Evolutionary conservation across 2,888 invertebrate genomes (phyloP), one percentile per base, ranked within the genome.

Genomic region (Diarsia dahlii): DNA sequence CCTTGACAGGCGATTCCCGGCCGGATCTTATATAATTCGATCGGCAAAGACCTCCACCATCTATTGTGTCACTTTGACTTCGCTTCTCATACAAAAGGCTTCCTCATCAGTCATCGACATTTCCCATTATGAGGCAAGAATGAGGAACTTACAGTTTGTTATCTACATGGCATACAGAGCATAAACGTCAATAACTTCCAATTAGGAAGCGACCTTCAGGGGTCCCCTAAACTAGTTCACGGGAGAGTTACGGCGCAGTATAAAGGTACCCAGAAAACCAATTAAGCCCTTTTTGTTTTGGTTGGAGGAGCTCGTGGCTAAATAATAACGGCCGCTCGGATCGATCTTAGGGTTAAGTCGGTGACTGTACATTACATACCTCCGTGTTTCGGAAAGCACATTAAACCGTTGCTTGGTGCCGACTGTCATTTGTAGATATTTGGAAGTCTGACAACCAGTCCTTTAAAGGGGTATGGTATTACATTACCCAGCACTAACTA

Each of bases 171-270:
- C 48, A 45, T 45, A 68, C 48, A 45, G 39, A 70, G 13, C 60
- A 63, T 23, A 28, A 64, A 66, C 75, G 46, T 71, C 58, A 86
- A 76, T 74, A 63, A 64, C n/a, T 62, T 62, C 58, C 70, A 76
- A 82, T 81, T 74, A 85, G 73, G 69, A 69, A 63, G 23, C 71
- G 76, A 74, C 84, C 87, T 84, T 74, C 66, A 67, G 20, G 62
- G 60, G 84, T 74, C 69, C 68, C 15, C 70, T 54, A 62, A 72
- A 85, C 64, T 58, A 65, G 83, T 78, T 62, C 82, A 76, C 34
- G 76, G 63, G 83, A 78, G 67, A 69, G 39, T 39, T 60, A 39
- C n/a, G 20, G 62, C 62, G 9, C 18, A 34, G 18, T 34, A 18
- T 10, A 28, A 60, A 34, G 28, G 28, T 34, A 18, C 18, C 28